Base-by-base conservation (phyloP, 23 tunicate genomes). In the Ascidia mentula region DNA sequence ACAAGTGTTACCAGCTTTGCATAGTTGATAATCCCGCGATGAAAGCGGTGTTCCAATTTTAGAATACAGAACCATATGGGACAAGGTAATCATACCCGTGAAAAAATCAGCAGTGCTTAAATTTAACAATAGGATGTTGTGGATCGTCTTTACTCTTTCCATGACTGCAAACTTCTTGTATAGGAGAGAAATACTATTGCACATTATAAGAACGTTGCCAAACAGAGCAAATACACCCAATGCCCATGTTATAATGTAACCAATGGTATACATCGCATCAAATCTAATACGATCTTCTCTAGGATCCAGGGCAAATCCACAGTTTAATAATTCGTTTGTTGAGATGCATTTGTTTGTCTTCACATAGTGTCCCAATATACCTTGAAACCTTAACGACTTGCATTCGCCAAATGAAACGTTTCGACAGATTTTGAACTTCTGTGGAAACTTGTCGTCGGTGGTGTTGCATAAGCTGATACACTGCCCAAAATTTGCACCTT, bases 71-170 rank as follows among this genome's bases (percentile, higher is more conserved):
- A 80, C 37, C 4, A 42, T 77, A 18, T 24, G 34, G 3, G 60
- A 2, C 1, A 36, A 18, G 18, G 69, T n/a, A 75, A 69, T 69
- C 6, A 80, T 17, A 1, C 84, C 84, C 84, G 69, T 80, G 32
- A 80, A 33, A 80, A 80, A 46, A 24, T 80, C 84, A 18, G 84
- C 59, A 15, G 69, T 12, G 35, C 77, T 75, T 1, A 80, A 35
- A 42, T 80, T 80, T 18, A 69, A n/a, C 0, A 80, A 28, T 4
- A 80, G 40, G 5, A 40, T 12, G 36, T 30, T 37, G 75, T 80
- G 84, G 31, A 80, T 31, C 46, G 69, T 80, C 36, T 46, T 77
- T 18, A 28, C 32, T 26, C 24, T 53, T 53, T 26, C 1, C 65
- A 53, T 5, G 4, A 9, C 65, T 26, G 28, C 7, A 53, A 53